Evolutionary conservation across 2,888 invertebrate species (phyloP).

Genomic region (Monoplex corrugatus): DNA sequence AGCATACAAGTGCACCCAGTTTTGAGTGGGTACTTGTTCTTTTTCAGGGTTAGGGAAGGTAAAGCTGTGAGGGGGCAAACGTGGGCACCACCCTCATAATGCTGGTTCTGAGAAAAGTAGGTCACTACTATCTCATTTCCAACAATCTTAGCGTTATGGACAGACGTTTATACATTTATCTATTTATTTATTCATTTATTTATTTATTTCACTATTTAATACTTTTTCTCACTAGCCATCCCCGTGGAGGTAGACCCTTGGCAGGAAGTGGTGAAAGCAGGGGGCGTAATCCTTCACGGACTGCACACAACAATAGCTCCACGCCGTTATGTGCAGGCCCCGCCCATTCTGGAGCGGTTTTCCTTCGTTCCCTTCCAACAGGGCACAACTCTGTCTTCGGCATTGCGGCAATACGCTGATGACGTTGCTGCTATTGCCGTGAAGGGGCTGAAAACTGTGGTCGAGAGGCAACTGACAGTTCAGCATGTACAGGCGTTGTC

Average conservation of each 20-base stretch:
- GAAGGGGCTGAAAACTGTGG: slow-evolving; percentile 35
- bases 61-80: too few species aligned
- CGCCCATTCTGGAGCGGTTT: slow-evolving; percentile 92
- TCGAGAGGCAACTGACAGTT: slow-evolving; percentile 12
- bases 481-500: slow-evolving; percentile 25
- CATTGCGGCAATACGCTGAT: slow-evolving; percentile 61
- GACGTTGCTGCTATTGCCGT: slow-evolving; percentile 49
- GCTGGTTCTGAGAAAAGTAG: too few species aligned
- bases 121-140: too few species aligned
- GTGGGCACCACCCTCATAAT: too few species aligned
- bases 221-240: slow-evolving; percentile 32
- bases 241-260: slow-evolving; percentile 39
- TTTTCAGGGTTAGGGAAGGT: too few species aligned
- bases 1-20: too few species aligned
- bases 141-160: too few species aligned
- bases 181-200: too few species aligned
- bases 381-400: slow-evolving; percentile 15
- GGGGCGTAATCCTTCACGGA: slow-evolving; percentile 93
- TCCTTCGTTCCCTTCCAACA: slow-evolving; percentile 88
- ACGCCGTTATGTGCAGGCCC: slow-evolving; percentile 87
- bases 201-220: too few species aligned
- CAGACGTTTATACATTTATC: too few species aligned
- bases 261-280: slow-evolving; percentile 81
- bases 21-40: too few species aligned
- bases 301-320: slow-evolving; percentile 96